Conservation (phyloP, 2,797 vertebrate species). For the Silurus aristotelis region DNA sequence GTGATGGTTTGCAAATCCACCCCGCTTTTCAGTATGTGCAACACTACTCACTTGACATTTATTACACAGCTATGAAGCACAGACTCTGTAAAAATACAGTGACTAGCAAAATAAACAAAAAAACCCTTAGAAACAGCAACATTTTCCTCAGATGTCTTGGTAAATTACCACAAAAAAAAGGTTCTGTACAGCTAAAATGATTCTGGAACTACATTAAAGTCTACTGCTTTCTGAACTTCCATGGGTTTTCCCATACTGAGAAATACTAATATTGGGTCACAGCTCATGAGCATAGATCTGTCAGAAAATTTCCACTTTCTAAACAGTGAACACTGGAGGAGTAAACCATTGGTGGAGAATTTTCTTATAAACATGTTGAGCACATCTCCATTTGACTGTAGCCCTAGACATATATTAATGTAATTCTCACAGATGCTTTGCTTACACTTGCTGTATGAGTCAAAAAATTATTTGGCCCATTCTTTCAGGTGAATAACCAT, state of each 20-base stretch:
- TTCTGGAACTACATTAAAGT: neutral
- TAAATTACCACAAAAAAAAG: conserved; percentile 8
- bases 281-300: neutral
- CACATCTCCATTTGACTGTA: neutral
- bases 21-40: neutral
- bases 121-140: neutral
- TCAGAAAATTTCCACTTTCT: conserved; percentile 21
- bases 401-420: neutral
- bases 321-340: neutral
- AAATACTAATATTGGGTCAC: neutral
- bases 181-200: neutral
- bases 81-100: no score
- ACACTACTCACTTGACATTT: neutral
- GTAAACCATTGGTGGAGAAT: neutral
- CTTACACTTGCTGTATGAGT: neutral
- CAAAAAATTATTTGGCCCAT: neutral
- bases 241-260: conserved; percentile 8
- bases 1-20: no score
- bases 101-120: neutral
- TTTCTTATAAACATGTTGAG: neutral
- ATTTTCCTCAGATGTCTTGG: neutral
- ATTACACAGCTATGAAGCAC: neutral
- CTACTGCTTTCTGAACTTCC: neutral
- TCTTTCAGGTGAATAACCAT: neutral
- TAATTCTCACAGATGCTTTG: neutral